Conservation (phyloP, 2,888 invertebrate species). For the Spilarctia lutea region DNA sequence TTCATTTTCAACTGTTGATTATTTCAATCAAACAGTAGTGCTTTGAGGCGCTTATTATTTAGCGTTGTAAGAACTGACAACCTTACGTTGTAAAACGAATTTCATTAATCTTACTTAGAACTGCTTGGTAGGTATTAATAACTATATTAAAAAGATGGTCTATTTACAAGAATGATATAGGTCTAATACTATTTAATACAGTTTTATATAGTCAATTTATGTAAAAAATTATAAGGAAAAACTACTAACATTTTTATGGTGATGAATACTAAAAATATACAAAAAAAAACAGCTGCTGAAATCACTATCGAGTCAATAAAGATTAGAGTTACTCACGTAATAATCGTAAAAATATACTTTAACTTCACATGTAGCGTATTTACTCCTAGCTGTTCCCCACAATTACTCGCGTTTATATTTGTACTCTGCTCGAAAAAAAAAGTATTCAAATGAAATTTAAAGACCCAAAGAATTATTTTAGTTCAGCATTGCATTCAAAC, state of each 20-base stretch:
- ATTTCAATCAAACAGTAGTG: slow-evolving; percentile 4
- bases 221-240: neutral
- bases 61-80: neutral
- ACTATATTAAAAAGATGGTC: too few species aligned
- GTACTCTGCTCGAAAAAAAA: neutral
- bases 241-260: neutral
- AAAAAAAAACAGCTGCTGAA: neutral
- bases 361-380: neutral
- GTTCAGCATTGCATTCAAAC: neutral
- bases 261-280: neutral
- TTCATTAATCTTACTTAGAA: neutral
- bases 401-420: neutral
- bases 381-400: neutral
- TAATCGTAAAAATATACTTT: neutral
- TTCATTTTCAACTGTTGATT: neutral
- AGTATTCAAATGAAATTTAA: neutral
- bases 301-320: neutral
- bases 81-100: neutral
- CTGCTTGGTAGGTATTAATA: neutral
- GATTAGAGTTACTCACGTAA: too few species aligned
- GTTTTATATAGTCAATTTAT: neutral
- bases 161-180: too few species aligned
- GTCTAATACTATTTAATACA: neutral
- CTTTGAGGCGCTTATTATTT: neutral
- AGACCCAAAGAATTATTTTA: neutral